Percentiles rank a stretch among this genome's conserved stretches.
Conservation (phyloP, 2,113 vertebrate species). For the Triplophysa tibetana region DNA sequence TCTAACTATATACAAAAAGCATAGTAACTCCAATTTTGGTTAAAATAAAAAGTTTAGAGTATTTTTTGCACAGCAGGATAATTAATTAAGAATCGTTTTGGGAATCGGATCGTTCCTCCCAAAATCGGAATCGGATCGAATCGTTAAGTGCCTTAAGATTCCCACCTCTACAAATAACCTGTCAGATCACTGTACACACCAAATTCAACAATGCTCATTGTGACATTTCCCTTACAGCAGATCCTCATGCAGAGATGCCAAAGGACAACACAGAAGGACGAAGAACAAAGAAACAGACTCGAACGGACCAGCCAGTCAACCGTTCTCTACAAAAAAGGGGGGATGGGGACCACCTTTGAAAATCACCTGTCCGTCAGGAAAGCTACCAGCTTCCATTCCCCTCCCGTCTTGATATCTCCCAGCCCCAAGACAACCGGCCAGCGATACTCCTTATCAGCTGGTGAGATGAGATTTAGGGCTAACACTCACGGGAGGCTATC, state of each 20-base stretch:
- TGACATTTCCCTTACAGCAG: constrained; percentile 15
- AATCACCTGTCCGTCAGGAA: constrained; percentile 48
- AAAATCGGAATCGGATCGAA: no score
- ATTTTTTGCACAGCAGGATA: no score
- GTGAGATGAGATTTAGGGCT: constrained; percentile 48
- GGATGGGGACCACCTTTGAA: neutral
- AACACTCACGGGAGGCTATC: constrained; percentile 42
- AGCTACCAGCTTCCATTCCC: constrained; percentile 4
- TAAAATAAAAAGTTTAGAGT: no score
- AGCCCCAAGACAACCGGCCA: constrained; percentile 33
- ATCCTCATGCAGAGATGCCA: constrained; percentile 30
- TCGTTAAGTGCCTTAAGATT: no score
- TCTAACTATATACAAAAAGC: no score
- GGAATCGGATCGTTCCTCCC: no score
- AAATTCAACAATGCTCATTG: constrained; percentile 32
- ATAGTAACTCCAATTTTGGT: no score
- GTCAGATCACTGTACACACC: constrained; percentile 5
- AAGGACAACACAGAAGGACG: constrained; percentile 54
- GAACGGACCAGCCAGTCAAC: constrained; percentile 26
- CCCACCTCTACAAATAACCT: no score
- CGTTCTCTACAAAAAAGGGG: constrained; percentile 27
- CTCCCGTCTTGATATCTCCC: neutral
- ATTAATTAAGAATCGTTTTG: no score
- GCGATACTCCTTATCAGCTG: constrained; percentile 50
- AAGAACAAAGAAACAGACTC: constrained; percentile 39